Evolutionary conservation across 2,888 invertebrate genomes (phyloP).

Genomic region (Macrosiphum euphorbiae): DNA sequence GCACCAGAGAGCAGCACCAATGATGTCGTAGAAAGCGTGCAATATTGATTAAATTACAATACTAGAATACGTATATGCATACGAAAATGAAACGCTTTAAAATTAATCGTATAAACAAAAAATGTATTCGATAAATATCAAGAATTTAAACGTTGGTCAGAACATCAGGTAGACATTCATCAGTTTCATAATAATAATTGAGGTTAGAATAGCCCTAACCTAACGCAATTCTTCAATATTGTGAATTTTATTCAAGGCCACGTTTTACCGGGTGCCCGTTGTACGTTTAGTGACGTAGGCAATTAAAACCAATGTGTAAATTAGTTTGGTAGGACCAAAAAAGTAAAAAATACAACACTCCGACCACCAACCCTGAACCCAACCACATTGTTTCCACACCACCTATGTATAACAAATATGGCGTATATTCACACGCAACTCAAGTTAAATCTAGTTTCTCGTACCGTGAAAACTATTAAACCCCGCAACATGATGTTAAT

Average conservation of each 20-base stretch:
- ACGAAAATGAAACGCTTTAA: background rate
- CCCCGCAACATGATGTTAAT: background rate
- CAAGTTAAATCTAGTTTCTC: background rate
- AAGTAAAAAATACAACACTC: too few relatives aligned
- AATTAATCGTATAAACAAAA: too few relatives aligned
- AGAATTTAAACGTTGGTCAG: background rate
- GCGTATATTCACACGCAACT: background rate
- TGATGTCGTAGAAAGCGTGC: background rate
- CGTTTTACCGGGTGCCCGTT: background rate
- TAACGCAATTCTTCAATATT: background rate
- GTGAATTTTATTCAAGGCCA: background rate
- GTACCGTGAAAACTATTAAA: background rate
- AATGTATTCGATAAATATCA: background rate
- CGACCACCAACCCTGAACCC: background rate
- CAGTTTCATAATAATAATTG: background rate
- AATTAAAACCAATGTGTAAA: background rate
- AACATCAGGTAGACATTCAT: background rate
- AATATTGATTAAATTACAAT: background rate
- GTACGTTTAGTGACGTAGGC: background rate
- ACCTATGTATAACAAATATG: too few relatives aligned
- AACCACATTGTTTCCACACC: slow-evolving; percentile 13
- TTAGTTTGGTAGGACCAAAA: background rate
- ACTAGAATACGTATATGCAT: background rate
- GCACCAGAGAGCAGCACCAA: background rate
- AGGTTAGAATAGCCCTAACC: background rate